Conservation (phyloP, 2,797 vertebrate genomes). For the Orestias chungarensis region DNA sequence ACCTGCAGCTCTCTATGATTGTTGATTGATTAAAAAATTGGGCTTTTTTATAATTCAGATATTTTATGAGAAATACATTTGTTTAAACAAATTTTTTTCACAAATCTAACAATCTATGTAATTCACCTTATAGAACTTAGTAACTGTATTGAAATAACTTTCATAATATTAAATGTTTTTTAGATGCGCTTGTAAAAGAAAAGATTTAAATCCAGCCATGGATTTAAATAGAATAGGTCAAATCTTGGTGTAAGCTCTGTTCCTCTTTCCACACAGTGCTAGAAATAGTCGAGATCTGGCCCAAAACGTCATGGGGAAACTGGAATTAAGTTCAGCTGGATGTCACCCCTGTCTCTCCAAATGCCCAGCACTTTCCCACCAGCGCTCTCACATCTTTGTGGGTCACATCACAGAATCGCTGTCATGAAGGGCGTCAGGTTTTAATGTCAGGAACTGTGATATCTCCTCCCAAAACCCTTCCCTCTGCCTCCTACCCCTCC, state of each 20-base stretch:
- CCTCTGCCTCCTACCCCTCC: slow-evolving; percentile 66
- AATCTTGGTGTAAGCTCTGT: slow-evolving; percentile 50
- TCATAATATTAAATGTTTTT: not conserved
- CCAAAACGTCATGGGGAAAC: slow-evolving; percentile 73
- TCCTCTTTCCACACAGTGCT: slow-evolving; percentile 46
- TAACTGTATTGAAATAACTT: not conserved
- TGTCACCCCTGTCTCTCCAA: slow-evolving; percentile 60
- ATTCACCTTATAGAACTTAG: not conserved
- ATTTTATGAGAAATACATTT: not conserved
- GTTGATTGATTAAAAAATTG: not conserved
- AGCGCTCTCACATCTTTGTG: slow-evolving; percentile 72
- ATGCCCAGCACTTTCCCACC: slow-evolving; percentile 68
- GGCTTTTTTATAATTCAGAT: not conserved
- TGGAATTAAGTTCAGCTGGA: slow-evolving; percentile 78
- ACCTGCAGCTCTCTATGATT: not conserved
- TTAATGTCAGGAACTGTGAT: slow-evolving; percentile 78
- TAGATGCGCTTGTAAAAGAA: not conserved
- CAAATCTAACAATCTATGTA: not conserved
- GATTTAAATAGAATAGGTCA: slow-evolving; percentile 70
- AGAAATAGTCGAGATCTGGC: slow-evolving; percentile 69
- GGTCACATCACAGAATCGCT: slow-evolving; percentile 77
- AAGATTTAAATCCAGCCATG: slow-evolving; percentile 68
- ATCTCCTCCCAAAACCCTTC: slow-evolving; percentile 77
- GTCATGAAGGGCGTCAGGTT: slow-evolving; percentile 77
- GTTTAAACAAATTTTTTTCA: too few species aligned